Percentiles rank a stretch among this genome's conserved stretches.
phyloP scores from a whole-genome alignment of 2,888 invertebrate species.

The Pachydiplax longipennis region DNA sequence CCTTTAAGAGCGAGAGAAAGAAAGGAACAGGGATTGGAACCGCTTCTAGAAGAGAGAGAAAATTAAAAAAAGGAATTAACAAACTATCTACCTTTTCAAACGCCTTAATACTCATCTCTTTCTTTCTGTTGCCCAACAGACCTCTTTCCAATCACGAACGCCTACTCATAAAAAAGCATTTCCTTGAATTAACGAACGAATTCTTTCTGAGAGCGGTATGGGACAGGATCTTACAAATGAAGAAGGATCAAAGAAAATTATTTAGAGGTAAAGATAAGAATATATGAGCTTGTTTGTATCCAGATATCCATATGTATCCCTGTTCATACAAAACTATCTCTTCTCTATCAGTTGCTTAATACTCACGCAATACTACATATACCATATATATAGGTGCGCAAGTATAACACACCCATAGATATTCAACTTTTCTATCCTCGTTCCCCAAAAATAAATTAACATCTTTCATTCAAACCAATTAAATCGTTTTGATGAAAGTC shows the following conservation, averaged over 20 bases:
- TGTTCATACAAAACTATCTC: not conserved
- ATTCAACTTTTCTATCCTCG: not conserved
- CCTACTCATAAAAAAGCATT: conserved; percentile 6
- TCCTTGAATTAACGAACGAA: conserved; percentile 24
- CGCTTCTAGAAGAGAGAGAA: not conserved
- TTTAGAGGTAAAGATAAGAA: not conserved
- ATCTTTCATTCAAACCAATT: not conserved
- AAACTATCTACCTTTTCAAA: conserved; percentile 18
- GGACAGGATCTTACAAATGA: not conserved
- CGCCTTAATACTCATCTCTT: not conserved
- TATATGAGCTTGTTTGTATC: not conserved
- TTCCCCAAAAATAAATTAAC: not conserved
- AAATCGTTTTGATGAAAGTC: not conserved
- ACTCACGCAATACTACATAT: too few relatives aligned
- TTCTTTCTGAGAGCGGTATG: not conserved
- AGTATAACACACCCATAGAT: too few relatives aligned
- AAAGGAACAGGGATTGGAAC: not conserved
- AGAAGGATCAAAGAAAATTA: not conserved
- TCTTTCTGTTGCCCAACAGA: not conserved
- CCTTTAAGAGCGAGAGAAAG: conserved; percentile 13
- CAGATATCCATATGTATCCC: not conserved
- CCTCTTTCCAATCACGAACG: conserved; percentile 8
- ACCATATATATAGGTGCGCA: too few relatives aligned
- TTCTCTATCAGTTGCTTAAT: not conserved
- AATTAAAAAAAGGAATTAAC: conserved; percentile 25